Evolutionary conservation across 2,113 vertebrate species (phyloP).

Genomic region (Scopus umbretta): DNA sequence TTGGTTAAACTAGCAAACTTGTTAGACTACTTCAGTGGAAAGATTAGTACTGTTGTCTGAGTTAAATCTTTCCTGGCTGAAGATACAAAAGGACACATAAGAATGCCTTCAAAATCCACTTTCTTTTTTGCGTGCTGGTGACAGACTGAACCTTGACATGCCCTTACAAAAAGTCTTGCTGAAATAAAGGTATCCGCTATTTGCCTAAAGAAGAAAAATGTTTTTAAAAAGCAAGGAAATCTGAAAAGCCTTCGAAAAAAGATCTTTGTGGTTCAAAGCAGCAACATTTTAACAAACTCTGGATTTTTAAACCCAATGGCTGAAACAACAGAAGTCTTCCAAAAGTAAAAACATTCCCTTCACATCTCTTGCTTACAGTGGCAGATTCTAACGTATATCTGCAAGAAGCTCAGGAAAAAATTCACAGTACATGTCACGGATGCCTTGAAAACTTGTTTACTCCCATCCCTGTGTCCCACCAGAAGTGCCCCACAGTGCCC

Average conservation of each 20-base stretch:
- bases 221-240: neutral
- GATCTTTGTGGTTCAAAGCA: neutral
- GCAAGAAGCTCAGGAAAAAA: neutral
- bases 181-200: neutral
- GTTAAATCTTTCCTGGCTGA: neutral
- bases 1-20: neutral
- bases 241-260: neutral
- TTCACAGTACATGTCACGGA: neutral
- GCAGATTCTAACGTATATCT: neutral
- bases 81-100: neutral
- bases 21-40: neutral
- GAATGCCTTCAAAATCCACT: neutral
- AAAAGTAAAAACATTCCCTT: neutral
- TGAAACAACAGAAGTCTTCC: neutral
- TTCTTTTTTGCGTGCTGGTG: neutral
- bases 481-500: neutral
- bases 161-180: neutral
- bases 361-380: neutral
- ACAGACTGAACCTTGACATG: neutral
- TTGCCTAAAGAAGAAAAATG: neutral
- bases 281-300: neutral
- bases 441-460: neutral
- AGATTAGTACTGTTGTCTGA: neutral
- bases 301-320: neutral
- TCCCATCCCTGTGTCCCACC: neutral